Evolutionary conservation across 2,888 invertebrate genomes (phyloP), one percentile per base, ranked within the genome.

Genomic region (Malacosoma neustria): DNA sequence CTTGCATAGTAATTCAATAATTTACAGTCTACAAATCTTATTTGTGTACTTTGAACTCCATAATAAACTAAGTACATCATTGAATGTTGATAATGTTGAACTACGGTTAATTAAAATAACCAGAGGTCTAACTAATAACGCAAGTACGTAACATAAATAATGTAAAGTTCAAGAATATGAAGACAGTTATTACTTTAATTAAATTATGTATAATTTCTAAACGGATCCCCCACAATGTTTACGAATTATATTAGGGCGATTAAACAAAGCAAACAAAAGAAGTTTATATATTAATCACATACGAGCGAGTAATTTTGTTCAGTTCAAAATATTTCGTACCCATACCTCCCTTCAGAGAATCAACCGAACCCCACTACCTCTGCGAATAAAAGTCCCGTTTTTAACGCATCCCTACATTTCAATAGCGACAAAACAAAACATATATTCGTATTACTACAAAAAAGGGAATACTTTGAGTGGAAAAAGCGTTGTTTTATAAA

Each of bases 401-500:
- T 63, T 65, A 63, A 68, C 69, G 66, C 68, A 56, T 65, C 60
- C 64, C 56, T 64, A 61, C 60, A 42, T 60, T 59, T 59, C 54
- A 62, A 70, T 66, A 56, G 58, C 33, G 45, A 54, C 56, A 48
- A 61, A 66, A 69, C 70, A 69, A 70, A 70, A 64, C 70, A 54
- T 56, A 54, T 33, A 39, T 39, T 30, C 36, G 47, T 49, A 55
- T 61, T 57, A 60, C 48, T 45, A 57, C 64, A 72, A 70, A 68
- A 65, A 65, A 54, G 58, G 66, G 53, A 67, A 63, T 62, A 66
- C 67, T 72, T 68, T 68, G 59, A 72, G 77, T 71, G 67, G 63
- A 70, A 79, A 73, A 70, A 62, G 60, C 69, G 75, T 63, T 75
- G 82, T 80, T 84, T 82, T 75, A 72, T 76, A 79, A 81, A 81